Percentiles rank a stretch among this genome's conserved stretches.
Evolutionary conservation across 2,888 invertebrate species (phyloP).

Genomic region (Temnothorax rugatulus): DNA sequence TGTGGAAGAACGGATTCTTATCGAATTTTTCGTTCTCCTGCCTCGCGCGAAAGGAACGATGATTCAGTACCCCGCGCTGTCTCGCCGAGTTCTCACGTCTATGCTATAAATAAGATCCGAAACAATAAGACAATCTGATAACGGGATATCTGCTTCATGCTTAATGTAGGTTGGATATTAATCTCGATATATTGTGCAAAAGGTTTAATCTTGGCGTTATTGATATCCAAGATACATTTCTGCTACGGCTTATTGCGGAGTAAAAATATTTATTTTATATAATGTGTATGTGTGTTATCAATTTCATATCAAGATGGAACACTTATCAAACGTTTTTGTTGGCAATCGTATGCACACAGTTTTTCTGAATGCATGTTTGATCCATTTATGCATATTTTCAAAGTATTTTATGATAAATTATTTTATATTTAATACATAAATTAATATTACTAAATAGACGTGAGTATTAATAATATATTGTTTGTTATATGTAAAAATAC

Average conservation of each 20-base stretch:
- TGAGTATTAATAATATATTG: not conserved
- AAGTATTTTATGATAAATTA: conserved; percentile 8
- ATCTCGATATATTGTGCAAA: conserved; percentile 15
- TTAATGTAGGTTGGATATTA: conserved; percentile 24
- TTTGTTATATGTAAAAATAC: not conserved
- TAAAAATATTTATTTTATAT: conserved; percentile 17
- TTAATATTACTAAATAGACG: not conserved
- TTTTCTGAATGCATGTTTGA: not conserved
- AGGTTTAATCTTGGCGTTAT: conserved; percentile 3
- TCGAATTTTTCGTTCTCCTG: not conserved
- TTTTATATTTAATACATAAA: not conserved
- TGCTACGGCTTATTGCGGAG: not conserved
- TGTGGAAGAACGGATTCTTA: not conserved
- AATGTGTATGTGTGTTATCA: not conserved
- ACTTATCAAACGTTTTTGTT: not conserved
- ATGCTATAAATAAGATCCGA: conserved; percentile 36
- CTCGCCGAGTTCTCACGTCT: conserved; percentile 15
- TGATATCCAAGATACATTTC: conserved; percentile 5
- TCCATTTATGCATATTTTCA: not conserved
- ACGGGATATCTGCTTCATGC: conserved; percentile 25
- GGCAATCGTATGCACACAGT: not conserved
- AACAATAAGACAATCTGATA: conserved; percentile 24
- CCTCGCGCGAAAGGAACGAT: not conserved
- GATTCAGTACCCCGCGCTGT: not conserved
- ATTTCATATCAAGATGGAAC: conserved; percentile 1